Conservation (phyloP, 2,888 invertebrate species). For the Nesidiocoris tenuis region DNA sequence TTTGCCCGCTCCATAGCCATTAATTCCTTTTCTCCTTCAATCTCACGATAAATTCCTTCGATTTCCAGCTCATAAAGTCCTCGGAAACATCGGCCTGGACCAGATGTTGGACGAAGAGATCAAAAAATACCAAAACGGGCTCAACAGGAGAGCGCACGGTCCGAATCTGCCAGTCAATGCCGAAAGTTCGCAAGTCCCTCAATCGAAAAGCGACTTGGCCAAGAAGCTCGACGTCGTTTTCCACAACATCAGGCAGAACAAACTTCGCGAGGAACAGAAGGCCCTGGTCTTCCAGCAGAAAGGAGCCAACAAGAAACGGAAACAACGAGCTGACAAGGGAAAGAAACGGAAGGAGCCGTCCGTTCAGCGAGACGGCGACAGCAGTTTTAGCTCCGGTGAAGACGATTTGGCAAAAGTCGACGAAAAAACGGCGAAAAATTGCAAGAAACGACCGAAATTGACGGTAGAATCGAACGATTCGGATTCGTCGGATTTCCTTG, state of each 20-base stretch:
- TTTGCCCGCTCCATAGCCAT: too few species aligned
- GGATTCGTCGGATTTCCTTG: background rate
- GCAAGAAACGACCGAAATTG: background rate
- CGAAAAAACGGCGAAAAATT: background rate
- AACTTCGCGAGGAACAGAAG: conserved; percentile 24
- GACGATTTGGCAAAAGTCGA: background rate
- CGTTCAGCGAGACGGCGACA: background rate
- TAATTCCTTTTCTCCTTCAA: too few species aligned
- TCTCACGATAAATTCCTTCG: too few species aligned
- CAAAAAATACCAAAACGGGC: conserved; percentile 51
- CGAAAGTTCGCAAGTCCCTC: background rate
- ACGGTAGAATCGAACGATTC: background rate
- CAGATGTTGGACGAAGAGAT: conserved; percentile 59
- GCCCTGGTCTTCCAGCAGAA: conserved; percentile 26
- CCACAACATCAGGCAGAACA: conserved; percentile 41
- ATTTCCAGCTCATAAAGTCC: conserved; percentile 58
- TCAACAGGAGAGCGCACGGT: background rate
- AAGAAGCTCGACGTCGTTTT: conserved; percentile 43
- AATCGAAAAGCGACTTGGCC: conserved; percentile 23
- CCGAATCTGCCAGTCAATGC: background rate
- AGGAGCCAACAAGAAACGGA: conserved; percentile 7
- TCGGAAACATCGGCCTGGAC: conserved; percentile 55
- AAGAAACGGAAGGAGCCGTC: background rate
- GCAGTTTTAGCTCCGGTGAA: background rate
- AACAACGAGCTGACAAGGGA: background rate